A percentile compares a stretch with the other conserved stretches of the same genome.
phyloP scores from a whole-genome alignment of 1,140 invertebrate species.

The Trichogramma pretiosum region DNA sequence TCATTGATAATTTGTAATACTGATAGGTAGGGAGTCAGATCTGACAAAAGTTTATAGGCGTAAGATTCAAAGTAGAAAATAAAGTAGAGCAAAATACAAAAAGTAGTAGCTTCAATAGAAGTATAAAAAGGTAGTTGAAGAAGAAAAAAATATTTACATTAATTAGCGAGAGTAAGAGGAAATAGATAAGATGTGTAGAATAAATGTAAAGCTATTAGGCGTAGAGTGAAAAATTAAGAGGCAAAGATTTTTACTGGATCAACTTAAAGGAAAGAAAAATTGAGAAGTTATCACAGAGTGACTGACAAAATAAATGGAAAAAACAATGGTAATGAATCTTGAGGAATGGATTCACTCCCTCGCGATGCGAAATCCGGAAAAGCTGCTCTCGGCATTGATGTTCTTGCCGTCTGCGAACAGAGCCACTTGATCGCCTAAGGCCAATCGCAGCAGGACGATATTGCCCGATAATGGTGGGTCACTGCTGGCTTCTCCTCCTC shows the following conservation, averaged over 20 bases:
- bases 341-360: constrained; percentile 37
- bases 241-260: no score
- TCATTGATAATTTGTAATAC: constrained; percentile 27
- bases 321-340: constrained; percentile 1
- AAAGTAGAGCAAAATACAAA: constrained; percentile 3
- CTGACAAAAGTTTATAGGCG: constrained; percentile 3
- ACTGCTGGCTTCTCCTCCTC: no score
- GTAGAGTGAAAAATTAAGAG: no score
- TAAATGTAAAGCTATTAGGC: no score
- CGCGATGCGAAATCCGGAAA: constrained; percentile 41
- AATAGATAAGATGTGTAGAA: background rate
- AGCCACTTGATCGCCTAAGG: constrained; percentile 39
- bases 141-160: constrained; percentile 1
- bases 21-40: constrained; percentile 25
- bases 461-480: constrained; percentile 39
- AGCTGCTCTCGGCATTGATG: constrained; percentile 29
- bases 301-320: constrained; percentile 8
- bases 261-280: no score
- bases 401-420: constrained; percentile 38
- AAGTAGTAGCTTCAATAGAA: no score
- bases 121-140: no score
- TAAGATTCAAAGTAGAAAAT: constrained; percentile 5
- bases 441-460: constrained; percentile 37
- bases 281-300: no score
- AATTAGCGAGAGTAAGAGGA: background rate